Conservation (phyloP, 2,888 invertebrate genomes). For the Sinohyriopsis cumingii region DNA sequence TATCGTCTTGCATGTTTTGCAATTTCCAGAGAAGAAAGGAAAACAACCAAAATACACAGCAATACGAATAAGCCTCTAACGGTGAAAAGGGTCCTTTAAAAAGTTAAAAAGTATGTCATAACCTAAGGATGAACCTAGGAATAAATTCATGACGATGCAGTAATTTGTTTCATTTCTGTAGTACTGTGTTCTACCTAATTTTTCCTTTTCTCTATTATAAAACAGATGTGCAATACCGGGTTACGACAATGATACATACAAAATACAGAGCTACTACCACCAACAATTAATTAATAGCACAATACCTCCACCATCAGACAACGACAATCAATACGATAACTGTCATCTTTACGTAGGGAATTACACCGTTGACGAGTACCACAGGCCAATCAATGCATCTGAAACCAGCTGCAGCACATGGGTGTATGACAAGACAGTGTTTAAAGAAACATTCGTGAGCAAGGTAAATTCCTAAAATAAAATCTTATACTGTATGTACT, state of each 20-base stretch:
- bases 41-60: too few species aligned
- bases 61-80: too few species aligned
- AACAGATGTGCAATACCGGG: slow-evolving; percentile 38
- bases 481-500: neutral
- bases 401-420: slow-evolving; percentile 17
- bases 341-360: slow-evolving; percentile 7
- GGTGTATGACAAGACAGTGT: slow-evolving; percentile 35
- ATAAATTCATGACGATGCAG: too few species aligned
- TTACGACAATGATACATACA: slow-evolving; percentile 39
- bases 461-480: slow-evolving; percentile 19
- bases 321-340: slow-evolving; percentile 9
- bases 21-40: too few species aligned
- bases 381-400: neutral
- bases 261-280: slow-evolving; percentile 27
- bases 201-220: neutral
- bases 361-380: neutral
- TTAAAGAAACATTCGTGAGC: slow-evolving; percentile 31
- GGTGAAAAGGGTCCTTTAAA: too few species aligned
- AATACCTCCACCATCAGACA: slow-evolving; percentile 20
- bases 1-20: too few species aligned
- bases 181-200: too few species aligned
- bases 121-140: too few species aligned
- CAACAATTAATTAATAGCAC: slow-evolving; percentile 19
- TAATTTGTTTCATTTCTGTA: too few species aligned
- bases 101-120: too few species aligned